Conservation (phyloP, 2,797 vertebrate genomes). For the Pelodytes ibericus region DNA sequence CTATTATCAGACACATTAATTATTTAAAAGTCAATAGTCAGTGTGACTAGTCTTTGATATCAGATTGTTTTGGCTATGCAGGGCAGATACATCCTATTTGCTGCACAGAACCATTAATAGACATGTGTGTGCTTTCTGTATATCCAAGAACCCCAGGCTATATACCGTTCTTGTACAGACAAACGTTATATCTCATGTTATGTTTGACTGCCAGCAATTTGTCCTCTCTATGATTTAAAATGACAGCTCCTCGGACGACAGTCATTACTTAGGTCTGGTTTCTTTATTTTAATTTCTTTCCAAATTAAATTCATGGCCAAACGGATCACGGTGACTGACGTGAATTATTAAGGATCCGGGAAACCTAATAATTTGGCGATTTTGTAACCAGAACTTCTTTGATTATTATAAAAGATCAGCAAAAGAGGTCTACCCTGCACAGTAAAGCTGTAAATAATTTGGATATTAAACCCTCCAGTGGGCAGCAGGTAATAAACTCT, state of each 20-base stretch:
- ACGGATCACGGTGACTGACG: neutral
- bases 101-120: neutral
- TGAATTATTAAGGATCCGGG: slow-evolving; percentile 28
- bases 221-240: slow-evolving; percentile 17
- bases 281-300: slow-evolving; percentile 3
- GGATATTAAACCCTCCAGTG: neutral
- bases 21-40: slow-evolving; percentile 1
- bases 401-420: slow-evolving; percentile 26
- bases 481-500: neutral
- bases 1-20: slow-evolving; percentile 23
- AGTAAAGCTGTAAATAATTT: no score
- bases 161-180: neutral
- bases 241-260: slow-evolving; percentile 32
- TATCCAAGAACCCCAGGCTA: neutral
- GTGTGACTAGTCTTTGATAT: neutral
- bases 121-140: neutral
- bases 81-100: neutral
- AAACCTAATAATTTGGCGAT: neutral
- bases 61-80: neutral
- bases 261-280: neutral
- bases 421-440: neutral
- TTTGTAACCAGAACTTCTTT: slow-evolving; percentile 17
- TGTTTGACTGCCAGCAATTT: slow-evolving; percentile 8
- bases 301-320: neutral
- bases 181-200: neutral